Percentiles rank a stretch among this genome's conserved stretches.
Conservation (phyloP, 2,888 invertebrate genomes). For the Acanthosepion lycidas region DNA sequence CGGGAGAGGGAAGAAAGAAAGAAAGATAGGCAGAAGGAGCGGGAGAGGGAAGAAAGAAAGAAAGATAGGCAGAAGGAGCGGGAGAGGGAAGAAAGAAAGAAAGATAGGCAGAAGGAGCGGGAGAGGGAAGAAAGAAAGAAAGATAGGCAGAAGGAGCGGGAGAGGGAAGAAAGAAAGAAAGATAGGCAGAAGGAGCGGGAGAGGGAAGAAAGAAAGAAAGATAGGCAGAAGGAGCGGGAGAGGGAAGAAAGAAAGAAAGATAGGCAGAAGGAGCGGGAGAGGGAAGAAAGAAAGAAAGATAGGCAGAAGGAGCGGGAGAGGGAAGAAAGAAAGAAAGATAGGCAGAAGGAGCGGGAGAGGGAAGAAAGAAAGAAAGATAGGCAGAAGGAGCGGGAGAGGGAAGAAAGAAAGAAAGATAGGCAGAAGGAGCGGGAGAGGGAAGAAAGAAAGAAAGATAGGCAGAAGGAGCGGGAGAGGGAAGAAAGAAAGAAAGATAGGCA, state of each 20-base stretch:
- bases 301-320: not conserved
- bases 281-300: not conserved
- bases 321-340: not conserved
- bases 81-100: no score
- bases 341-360: not conserved
- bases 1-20: not conserved
- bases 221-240: not conserved
- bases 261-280: no score
- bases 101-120: not conserved
- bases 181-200: not conserved
- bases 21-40: not conserved
- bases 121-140: not conserved
- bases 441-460: no score
- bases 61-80: no score
- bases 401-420: not conserved
- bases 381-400: no score
- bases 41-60: not conserved
- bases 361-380: not conserved
- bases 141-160: no score
- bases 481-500: not conserved
- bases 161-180: no score
- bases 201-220: not conserved
- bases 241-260: not conserved
- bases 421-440: not conserved
- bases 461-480: not conserved